These are phyloP conservation scores for Mythimna vitellina DNA, from an alignment of 2,888 invertebrate genomes.

Conservation along the genomic window DNA sequence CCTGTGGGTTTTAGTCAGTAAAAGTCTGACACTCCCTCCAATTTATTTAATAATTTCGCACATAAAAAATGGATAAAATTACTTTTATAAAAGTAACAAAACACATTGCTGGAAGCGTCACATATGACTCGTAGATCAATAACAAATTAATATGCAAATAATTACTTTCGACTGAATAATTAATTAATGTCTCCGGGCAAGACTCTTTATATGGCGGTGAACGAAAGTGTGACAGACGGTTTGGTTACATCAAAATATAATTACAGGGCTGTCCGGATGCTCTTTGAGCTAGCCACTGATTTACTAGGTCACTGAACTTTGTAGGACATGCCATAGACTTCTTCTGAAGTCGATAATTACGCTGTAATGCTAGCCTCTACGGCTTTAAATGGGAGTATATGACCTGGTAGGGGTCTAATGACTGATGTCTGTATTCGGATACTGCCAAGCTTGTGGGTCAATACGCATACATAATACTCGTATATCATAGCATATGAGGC, in stretches of 20 bases:
- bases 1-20: no score
- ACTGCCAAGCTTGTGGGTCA: no score
- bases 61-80: no score
- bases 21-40: no score
- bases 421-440: neutral
- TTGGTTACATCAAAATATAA: constrained; percentile 45
- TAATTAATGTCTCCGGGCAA: constrained; percentile 45
- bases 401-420: neutral
- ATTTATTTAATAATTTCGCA: no score
- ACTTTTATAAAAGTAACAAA: neutral
- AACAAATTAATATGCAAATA: constrained; percentile 43
- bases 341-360: constrained; percentile 38
- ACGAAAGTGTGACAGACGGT: constrained; percentile 52
- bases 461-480: no score
- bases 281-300: constrained; percentile 48
- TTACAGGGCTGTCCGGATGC: constrained; percentile 22
- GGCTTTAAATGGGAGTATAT: constrained; percentile 11
- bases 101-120: neutral
- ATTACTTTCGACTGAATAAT: constrained; percentile 42
- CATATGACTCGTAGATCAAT: constrained; percentile 4
- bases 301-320: constrained; percentile 41
- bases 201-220: constrained; percentile 25
- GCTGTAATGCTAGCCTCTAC: constrained; percentile 21
- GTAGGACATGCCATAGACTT: constrained; percentile 17
- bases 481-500: no score